Percentiles rank a stretch among this genome's conserved stretches.
Evolutionary conservation across 2,888 invertebrate species (phyloP).

Genomic region (Brenthis daphne): DNA sequence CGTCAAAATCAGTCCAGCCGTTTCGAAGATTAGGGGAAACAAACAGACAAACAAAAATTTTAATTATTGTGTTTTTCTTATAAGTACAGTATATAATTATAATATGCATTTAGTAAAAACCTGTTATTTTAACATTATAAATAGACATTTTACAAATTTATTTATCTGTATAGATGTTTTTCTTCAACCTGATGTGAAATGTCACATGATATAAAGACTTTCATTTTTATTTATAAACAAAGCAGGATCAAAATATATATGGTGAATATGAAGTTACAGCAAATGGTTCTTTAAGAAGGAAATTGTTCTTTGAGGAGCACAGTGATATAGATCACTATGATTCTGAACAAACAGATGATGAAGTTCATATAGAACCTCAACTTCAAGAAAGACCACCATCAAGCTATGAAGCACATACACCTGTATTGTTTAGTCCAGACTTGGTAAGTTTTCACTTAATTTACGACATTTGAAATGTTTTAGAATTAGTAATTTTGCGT

Average conservation of each 20-base stretch:
- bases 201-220: too few relatives aligned
- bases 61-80: too few relatives aligned
- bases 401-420: constrained; percentile 63
- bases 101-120: too few relatives aligned
- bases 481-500: too few relatives aligned
- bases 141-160: too few relatives aligned
- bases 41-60: too few relatives aligned
- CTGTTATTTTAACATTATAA: too few relatives aligned
- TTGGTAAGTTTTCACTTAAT: constrained; percentile 49
- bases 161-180: too few relatives aligned
- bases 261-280: constrained; percentile 72
- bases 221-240: not conserved
- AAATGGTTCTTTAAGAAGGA: constrained; percentile 70
- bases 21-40: too few relatives aligned
- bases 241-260: constrained; percentile 68
- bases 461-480: not conserved
- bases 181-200: too few relatives aligned
- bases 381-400: constrained; percentile 53
- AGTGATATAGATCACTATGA: constrained; percentile 73
- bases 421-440: constrained; percentile 69
- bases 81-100: too few relatives aligned
- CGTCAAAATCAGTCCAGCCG: too few relatives aligned
- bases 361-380: constrained; percentile 50
- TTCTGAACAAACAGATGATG: constrained; percentile 74
- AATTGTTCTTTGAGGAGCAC: constrained; percentile 72